Evolutionary conservation across 2,888 invertebrate species (phyloP).

Genomic region (Sturmia bella): DNA sequence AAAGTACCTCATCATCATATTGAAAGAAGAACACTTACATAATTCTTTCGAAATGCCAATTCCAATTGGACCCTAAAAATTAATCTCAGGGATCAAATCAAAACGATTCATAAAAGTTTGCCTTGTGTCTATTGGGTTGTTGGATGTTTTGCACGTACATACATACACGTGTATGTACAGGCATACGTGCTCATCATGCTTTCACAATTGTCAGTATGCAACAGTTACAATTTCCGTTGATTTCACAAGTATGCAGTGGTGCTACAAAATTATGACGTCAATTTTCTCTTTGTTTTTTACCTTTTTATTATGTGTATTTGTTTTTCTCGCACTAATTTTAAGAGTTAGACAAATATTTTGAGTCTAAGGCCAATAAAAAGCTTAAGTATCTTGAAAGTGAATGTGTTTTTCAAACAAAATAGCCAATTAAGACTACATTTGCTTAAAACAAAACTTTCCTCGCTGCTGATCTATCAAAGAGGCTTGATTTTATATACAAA

Average conservation of each 20-base stretch:
- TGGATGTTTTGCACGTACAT: no score
- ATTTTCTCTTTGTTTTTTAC: slow-evolving; percentile 21
- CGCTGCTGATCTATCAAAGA: no score
- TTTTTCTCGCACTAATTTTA: slow-evolving; percentile 52
- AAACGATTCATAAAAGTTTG: no score
- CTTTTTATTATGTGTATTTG: slow-evolving; percentile 29
- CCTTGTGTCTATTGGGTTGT: slow-evolving; percentile 1
- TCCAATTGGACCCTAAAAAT: no score
- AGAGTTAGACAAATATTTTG: slow-evolving; percentile 52
- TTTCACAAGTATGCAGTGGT: slow-evolving; percentile 29
- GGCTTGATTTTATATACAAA: not conserved
- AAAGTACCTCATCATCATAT: no score
- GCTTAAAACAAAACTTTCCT: not conserved
- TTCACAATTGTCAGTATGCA: slow-evolving; percentile 60
- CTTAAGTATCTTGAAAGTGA: slow-evolving; percentile 48
- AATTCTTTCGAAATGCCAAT: no score
- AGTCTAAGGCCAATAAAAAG: slow-evolving; percentile 26
- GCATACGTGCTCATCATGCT: not conserved
- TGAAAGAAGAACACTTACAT: no score
- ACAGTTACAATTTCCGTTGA: slow-evolving; percentile 53
- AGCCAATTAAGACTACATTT: slow-evolving; percentile 6
- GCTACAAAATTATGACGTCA: slow-evolving; percentile 48
- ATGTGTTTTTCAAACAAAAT: slow-evolving; percentile 18
- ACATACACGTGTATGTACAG: no score
- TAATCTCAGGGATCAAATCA: no score